Conservation (phyloP, 1,140 invertebrate genomes). For the Drosophila arizonae region DNA sequence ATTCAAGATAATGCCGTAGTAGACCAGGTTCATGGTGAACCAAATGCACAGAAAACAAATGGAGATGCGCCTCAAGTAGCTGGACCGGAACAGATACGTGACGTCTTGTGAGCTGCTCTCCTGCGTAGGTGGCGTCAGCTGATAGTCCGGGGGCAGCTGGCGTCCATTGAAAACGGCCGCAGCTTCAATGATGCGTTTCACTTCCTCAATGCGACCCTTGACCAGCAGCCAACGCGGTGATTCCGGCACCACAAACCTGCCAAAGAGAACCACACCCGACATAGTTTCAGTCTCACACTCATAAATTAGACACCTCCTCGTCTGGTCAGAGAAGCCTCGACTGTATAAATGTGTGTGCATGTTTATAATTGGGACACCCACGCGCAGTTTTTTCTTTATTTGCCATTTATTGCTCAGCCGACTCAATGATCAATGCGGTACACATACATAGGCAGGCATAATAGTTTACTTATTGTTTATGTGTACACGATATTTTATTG, state of each 20-base stretch:
- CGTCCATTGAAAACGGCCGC: constrained; percentile 87
- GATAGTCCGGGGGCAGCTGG: constrained; percentile 85
- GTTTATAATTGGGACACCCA: constrained; percentile 61
- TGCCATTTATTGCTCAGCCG: constrained; percentile 39
- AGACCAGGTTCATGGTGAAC: constrained; percentile 89
- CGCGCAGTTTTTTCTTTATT: constrained; percentile 54
- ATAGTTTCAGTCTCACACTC: constrained; percentile 13
- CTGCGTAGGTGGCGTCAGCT: constrained; percentile 83
- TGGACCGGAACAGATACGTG: constrained; percentile 86
- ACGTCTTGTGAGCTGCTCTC: constrained; percentile 84
- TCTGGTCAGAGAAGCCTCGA: constrained; percentile 9
- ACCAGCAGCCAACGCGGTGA: constrained; percentile 93
- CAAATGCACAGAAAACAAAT: constrained; percentile 87
- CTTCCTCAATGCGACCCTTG: constrained; percentile 88
- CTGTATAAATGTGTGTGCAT: background rate
- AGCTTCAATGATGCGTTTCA: constrained; percentile 87
- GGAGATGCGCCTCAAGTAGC: constrained; percentile 86
- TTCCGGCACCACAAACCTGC: constrained; percentile 90
- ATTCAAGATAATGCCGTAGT: constrained; percentile 89
- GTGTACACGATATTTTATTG: constrained; percentile 31
- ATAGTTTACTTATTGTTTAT: background rate
- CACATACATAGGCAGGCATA: constrained; percentile 15
- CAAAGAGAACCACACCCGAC: constrained; percentile 30
- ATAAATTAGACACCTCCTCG: constrained; percentile 42
- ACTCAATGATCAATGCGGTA: constrained; percentile 30